Conservation (phyloP, 2,113 vertebrate species). For the Diadophis punctatus region DNA sequence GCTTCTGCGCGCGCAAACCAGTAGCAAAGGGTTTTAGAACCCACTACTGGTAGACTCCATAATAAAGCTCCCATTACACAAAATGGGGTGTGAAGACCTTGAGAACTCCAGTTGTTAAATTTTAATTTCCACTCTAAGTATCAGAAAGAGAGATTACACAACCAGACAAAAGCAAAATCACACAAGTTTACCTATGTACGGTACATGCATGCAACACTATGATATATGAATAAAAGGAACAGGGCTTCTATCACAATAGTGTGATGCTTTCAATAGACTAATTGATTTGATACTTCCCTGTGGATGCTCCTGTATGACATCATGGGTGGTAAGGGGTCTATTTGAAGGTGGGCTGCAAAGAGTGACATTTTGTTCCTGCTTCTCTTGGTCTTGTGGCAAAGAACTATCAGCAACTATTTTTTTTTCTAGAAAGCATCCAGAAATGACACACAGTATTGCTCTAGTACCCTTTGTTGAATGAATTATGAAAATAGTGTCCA, state of each 20-base stretch:
- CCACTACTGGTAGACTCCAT: not conserved
- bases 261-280: not conserved
- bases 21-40: too few relatives aligned
- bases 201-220: not conserved
- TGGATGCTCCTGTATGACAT: not conserved
- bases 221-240: not conserved
- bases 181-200: not conserved
- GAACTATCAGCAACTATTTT: not conserved
- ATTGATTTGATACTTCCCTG: not conserved
- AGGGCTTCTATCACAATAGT: not conserved
- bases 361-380: not conserved
- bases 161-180: not conserved
- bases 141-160: not conserved
- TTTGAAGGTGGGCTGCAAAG: not conserved
- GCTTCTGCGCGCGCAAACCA: too few relatives aligned
- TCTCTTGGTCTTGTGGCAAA: not conserved
- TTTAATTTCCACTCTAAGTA: not conserved
- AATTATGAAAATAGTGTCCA: not conserved
- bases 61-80: not conserved
- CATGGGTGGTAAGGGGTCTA: not conserved
- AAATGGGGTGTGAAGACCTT: not conserved
- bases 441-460: not conserved
- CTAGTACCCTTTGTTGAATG: not conserved
- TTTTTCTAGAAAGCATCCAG: not conserved
- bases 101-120: not conserved